phyloP scores from a whole-genome alignment of 2,888 invertebrate genomes.

The Troilus luridus region DNA sequence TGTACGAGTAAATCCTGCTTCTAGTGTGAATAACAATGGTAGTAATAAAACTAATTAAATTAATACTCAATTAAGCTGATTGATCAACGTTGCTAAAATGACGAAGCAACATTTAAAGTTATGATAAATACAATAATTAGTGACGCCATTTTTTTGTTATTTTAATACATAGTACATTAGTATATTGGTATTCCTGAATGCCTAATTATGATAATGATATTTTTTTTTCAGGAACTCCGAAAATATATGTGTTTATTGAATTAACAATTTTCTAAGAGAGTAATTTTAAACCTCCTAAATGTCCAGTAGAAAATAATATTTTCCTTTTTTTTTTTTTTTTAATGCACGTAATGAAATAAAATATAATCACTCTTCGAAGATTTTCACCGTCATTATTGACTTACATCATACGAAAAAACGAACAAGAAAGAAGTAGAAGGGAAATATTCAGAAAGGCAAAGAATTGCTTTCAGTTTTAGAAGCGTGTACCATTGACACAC shows the following conservation, averaged over 20 bases:
- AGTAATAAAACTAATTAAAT: not conserved
- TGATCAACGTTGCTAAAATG: too few relatives aligned
- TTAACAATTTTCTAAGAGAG: too few relatives aligned
- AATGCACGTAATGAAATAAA: not conserved
- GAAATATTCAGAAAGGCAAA: too few relatives aligned
- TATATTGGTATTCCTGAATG: too few relatives aligned
- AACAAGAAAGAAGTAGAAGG: not conserved
- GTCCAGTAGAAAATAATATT: not conserved
- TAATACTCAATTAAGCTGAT: not conserved
- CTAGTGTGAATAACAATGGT: not conserved
- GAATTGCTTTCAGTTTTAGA: too few relatives aligned
- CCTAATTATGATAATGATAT: too few relatives aligned
- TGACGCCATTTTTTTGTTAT: too few relatives aligned
- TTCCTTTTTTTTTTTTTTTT: not conserved
- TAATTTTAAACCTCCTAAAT: not conserved
- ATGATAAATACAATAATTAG: not conserved
- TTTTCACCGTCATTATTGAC: constrained; percentile 15
- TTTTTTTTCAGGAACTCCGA: too few relatives aligned
- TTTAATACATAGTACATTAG: too few relatives aligned
- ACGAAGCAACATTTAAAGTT: not conserved
- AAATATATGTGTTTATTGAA: too few relatives aligned
- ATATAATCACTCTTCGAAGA: not conserved
- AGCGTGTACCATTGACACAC: too few relatives aligned
- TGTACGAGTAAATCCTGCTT: not conserved
- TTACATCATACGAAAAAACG: not conserved